Evolutionary conservation across 2,888 invertebrate species (phyloP), one percentile per base, ranked within the genome.

Genomic region (Drosophila multiciliata): DNA sequence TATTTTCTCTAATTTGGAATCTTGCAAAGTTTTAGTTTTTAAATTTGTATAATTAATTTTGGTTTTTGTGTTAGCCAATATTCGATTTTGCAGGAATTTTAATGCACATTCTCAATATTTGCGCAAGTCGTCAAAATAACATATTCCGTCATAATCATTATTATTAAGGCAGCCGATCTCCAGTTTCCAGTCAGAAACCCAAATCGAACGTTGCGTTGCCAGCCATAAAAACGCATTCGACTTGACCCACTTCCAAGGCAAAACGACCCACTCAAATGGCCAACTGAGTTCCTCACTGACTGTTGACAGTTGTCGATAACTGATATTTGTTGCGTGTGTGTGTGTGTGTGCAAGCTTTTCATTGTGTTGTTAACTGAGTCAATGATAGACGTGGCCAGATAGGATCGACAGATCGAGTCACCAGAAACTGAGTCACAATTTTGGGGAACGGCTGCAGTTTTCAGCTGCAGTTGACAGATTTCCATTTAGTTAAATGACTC

Each of bases 171-270:
- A 65, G 29, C 38, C 45, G 60, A 66, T 75, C 66, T 73, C 75
- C 26, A 60, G 48, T 66, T 73, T 29, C 75, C 29, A 57, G 49
- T 23, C 42, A 52, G 72, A n/a, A 55, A 36, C 69, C 32, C 35
- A 63, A 72, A 54, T 40, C 38, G 35, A 60, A 62, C 15, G 15
- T 57, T 62, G 55, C 35, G 33, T 62, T 42, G 23, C 29, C 52
- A 80, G 49, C 45, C 80, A 77, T 71, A 68, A 81, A 83, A 83
- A 73, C 73, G 81, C 81, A 73, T 73, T 89, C 60, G 63, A 70
- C 64, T 61, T 81, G 87, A 89, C 89, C 89, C 89, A 83, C 61
- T 80, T 83, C 52, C 2, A 29, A 35, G 59, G 52, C 63, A 40
- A 62, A 61, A 55, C 78, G 66, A 58, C 84, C 66, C 76, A 82